These are phyloP conservation scores for Gastrophryne carolinensis DNA, from an alignment of 2,797 vertebrate genomes.

Conservation along the genomic window DNA sequence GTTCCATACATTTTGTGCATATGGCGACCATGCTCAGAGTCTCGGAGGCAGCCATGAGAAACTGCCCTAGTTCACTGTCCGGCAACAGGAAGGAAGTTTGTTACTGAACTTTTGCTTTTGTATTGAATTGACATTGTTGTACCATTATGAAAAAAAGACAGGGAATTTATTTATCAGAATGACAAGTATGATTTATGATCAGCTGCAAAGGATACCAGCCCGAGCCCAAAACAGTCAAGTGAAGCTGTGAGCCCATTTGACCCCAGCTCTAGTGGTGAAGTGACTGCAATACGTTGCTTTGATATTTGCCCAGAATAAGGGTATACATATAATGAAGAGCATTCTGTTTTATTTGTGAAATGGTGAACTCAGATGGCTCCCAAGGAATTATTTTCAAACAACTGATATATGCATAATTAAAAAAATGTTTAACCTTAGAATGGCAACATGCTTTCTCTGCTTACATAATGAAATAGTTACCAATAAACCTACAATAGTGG, in stretches of 20 bases:
- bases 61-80: conserved; percentile 61
- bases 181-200: conserved; percentile 54
- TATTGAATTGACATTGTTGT: conserved; percentile 16
- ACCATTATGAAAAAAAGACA: conserved; percentile 48
- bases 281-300: background rate
- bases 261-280: conserved; percentile 30
- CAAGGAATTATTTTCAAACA: conserved; percentile 73
- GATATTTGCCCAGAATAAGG: background rate
- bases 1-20: conserved; percentile 69
- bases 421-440: conserved; percentile 75
- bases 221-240: background rate
- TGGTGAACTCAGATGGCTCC: conserved; percentile 67
- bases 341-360: conserved; percentile 21
- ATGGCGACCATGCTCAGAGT: conserved; percentile 75
- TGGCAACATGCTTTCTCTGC: conserved; percentile 76
- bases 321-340: background rate
- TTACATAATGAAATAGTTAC: conserved; percentile 71
- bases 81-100: conserved; percentile 58
- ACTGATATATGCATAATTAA: conserved; percentile 77
- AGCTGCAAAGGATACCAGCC: conserved; percentile 53
- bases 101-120: conserved; percentile 45
- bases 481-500: conserved; percentile 65
- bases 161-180: conserved; percentile 35
- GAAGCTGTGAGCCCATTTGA: conserved; percentile 62
- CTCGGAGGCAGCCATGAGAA: conserved; percentile 64